Evolutionary conservation across 2,888 invertebrate species (phyloP), one percentile per base, ranked within the genome.

Genomic region (Erannis defoliaria): DNA sequence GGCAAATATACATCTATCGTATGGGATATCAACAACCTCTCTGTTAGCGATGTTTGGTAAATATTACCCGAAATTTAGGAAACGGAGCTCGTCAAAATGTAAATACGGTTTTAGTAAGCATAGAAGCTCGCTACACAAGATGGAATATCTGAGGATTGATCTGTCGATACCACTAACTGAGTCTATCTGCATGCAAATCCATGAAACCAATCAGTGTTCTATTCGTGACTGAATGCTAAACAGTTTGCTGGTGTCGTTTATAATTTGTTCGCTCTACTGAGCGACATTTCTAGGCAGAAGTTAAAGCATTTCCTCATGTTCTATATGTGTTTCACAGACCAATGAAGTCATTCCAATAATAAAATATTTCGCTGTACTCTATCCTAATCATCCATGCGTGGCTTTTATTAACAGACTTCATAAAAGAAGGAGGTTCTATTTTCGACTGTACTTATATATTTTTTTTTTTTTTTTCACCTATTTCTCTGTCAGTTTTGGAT

Each of bases 91-190:
- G 48, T 46, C 45, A 29, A 53, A 31, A 54, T 55, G 55, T 45
- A 38, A 51, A 55, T 55, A 43, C 26, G 18, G 8, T 50, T 50
- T 61, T 55, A 46, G 50, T 61, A 61, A 50, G 45, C 55, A 61
- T 45, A 38, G 19, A 16, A 16, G 43, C 40, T 31, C 29, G 21
- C 40, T 19, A 42, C 29, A 29, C 38, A 21, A 42, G 60, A 45
- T 55, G 33, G 54, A 49, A 54, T 54, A 59, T 46, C 46, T 21
- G 19, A 21, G 49, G 48, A 54, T 54, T 10, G 40, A 46, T 46
- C 46, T 37, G 23, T 42, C 37, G 43, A 42, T 49, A 33, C n/a
- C 16, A 48, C 43, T 19, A 43, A 16, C 19, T 26, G 10, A 43
- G 35, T 42, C 43, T 50, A 40, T 48, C 18, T 8, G 43, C 43